Base-by-base conservation (phyloP, 2,888 invertebrate species). In the Heliconius ismenius region DNA sequence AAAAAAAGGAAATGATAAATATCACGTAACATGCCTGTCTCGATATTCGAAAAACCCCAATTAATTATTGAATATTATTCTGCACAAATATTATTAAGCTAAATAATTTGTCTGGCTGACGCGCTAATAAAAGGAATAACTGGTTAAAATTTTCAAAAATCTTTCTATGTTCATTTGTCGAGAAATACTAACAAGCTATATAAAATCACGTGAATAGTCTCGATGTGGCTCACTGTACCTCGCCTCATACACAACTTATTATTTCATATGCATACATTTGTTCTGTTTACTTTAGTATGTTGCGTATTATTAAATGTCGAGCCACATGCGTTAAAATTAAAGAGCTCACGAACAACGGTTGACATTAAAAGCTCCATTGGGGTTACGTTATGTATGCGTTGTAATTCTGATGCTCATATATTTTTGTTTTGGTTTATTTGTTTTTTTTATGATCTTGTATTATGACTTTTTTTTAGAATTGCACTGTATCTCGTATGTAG, bases 321-420 rank as follows among this genome's bases (percentile, higher is more conserved):
- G 58, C 58, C 70, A n/a, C 58, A 54, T 15, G 70, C 58, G 24
- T 70, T 70, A 70, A 70, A 70, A 58, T 70, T 58, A 36, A 70
- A 70, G 70, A 70, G 32, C 70, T 24, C 28, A 36, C 24, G 70
- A 70, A 70, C 58, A 36, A 58, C 54, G 58, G 54, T 58, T 58
- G 70, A 70, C 70, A 58, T 70, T 70, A 32, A 70, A 54, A 32
- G n/a, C 54, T 58, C 54, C n/a, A 54, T 70, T 54, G 54, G 69
- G 58, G 54, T 70, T 32, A 28, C 54, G 70, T 54, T 32, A 28
- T 28, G 49, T 21, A 11, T 58, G n/a, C n/a, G 7, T 58, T 15
- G 32, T 15, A 58, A 58, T 36, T n/a, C 36, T 24, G 58, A 58
- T 54, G 54, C 39, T 36, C 65, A 24, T 67, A 67, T 67, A 67